Conservation (phyloP, 1,140 invertebrate genomes). For the Pentalonia nigronervosa region DNA sequence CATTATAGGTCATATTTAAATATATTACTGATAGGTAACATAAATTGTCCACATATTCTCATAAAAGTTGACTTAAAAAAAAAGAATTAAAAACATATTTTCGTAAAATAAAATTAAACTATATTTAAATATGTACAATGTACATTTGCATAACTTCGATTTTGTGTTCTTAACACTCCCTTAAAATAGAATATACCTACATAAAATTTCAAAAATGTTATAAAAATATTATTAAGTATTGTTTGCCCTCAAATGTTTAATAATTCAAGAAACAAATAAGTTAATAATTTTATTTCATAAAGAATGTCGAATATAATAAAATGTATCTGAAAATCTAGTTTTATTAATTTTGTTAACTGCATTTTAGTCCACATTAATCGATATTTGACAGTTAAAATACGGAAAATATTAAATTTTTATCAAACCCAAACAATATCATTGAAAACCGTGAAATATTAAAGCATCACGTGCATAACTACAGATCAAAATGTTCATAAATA, state of each 20-base stretch:
- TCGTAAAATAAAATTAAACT: neutral
- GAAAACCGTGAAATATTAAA: neutral
- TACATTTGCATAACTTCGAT: no score
- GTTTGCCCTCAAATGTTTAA: no score
- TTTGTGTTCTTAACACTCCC: neutral
- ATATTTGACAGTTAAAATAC: neutral
- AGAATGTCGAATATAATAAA: neutral
- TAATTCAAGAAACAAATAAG: neutral
- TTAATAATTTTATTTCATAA: neutral
- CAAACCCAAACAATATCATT: neutral
- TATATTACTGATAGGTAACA: neutral
- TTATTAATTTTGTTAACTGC: neutral
- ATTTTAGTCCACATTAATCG: neutral
- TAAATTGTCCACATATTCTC: neutral
- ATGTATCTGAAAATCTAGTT: no score
- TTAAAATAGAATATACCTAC: no score
- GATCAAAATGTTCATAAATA: no score
- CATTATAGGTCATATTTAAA: neutral
- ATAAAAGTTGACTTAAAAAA: neutral
- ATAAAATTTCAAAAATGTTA: no score
- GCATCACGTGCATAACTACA: neutral
- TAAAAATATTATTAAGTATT: neutral
- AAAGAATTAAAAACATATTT: no score
- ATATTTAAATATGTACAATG: no score
- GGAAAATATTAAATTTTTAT: neutral